Percentiles rank a stretch among this genome's conserved stretches.
Evolutionary conservation across 2,113 vertebrate species (phyloP).

Genomic region (Macaca fascicularis): DNA sequence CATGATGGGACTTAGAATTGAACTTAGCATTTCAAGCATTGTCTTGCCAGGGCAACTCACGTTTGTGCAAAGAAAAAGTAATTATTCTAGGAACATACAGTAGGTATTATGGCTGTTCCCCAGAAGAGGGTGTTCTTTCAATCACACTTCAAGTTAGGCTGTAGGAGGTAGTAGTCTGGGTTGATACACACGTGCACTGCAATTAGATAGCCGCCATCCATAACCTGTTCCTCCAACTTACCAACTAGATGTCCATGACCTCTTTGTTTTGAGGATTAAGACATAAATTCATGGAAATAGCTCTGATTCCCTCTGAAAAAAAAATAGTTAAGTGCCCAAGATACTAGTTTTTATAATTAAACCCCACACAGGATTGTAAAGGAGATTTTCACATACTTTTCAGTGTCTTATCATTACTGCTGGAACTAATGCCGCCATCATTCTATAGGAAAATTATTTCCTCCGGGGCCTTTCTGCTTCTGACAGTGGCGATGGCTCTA

Average conservation of each 20-base stretch:
- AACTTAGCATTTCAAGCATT: not conserved
- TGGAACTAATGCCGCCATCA: constrained; percentile 79
- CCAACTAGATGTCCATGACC: not conserved
- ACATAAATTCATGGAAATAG: constrained; percentile 25
- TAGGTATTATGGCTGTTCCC: not conserved
- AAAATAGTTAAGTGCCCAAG: constrained; percentile 41
- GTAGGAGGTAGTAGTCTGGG: not conserved
- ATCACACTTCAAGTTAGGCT: not conserved
- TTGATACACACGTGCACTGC: not conserved
- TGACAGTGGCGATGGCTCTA: constrained; percentile 80
- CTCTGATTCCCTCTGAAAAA: not conserved
- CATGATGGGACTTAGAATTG: not conserved
- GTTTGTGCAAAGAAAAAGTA: not conserved
- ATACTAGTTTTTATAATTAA: constrained; percentile 50
- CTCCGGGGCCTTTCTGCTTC: constrained; percentile 81
- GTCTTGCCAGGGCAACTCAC: not conserved
- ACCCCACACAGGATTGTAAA: constrained; percentile 67
- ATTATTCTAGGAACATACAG: not conserved
- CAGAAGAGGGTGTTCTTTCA: not conserved
- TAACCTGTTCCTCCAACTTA: not conserved
- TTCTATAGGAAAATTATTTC: constrained; percentile 82
- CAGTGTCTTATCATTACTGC: constrained; percentile 78
- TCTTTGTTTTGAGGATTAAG: not conserved
- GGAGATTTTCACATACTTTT: constrained; percentile 78
- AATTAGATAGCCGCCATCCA: not conserved